phyloP scores from a whole-genome alignment of 2,888 invertebrate genomes.

The Pinctada fucata region DNA sequence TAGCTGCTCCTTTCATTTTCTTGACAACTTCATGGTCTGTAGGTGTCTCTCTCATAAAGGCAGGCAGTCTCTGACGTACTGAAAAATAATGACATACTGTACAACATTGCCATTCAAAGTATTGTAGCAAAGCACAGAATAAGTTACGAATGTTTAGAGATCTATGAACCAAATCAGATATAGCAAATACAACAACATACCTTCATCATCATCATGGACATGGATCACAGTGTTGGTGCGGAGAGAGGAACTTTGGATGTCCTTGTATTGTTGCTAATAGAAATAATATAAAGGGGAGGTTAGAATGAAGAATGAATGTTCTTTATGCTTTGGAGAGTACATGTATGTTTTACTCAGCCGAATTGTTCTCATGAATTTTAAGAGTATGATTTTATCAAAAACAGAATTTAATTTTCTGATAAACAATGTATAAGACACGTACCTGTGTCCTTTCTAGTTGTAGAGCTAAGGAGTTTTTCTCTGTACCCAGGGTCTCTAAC shows the following conservation, averaged over 20 bases:
- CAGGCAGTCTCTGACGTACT: constrained; percentile 81
- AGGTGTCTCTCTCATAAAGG: constrained; percentile 85
- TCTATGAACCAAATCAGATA: no score
- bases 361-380: no score
- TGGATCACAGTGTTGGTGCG: constrained; percentile 80
- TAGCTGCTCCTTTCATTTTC: constrained; percentile 87
- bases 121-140: no score
- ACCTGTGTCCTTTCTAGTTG: constrained; percentile 87
- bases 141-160: no score
- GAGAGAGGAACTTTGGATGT: constrained; percentile 79
- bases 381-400: no score
- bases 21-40: constrained; percentile 87
- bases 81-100: constrained; percentile 15
- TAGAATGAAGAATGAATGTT: neutral
- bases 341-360: no score
- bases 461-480: constrained; percentile 89
- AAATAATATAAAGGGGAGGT: constrained; percentile 5
- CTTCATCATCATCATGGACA: constrained; percentile 83
- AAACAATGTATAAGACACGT: constrained; percentile 34
- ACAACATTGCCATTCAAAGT: no score
- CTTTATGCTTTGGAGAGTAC: neutral
- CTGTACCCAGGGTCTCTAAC: constrained; percentile 89
- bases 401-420: no score
- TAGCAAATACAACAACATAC: constrained; percentile 66
- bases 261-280: constrained; percentile 81